Percentiles rank a stretch among this genome's conserved stretches.
Conservation (phyloP, 2,113 vertebrate genomes). For the Tupaia tana region DNA sequence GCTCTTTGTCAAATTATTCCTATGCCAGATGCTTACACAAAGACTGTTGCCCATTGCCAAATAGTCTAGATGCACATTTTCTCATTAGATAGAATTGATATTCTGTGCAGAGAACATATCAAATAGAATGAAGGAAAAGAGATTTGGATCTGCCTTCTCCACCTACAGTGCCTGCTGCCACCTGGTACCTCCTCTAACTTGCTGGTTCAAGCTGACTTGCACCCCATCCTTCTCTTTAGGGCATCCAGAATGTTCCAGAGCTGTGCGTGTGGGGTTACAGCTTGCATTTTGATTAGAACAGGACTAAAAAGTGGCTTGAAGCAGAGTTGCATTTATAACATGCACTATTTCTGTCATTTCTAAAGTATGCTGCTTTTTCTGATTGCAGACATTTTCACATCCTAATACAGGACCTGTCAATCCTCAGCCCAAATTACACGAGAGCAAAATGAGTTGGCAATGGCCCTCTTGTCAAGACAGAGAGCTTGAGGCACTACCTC, state of each 20-base stretch:
- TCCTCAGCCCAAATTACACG: conserved; percentile 40
- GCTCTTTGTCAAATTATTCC: conserved; percentile 73
- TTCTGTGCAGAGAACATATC: conserved; percentile 52
- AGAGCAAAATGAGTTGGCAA: background rate
- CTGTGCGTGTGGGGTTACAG: background rate
- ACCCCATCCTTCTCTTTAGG: background rate
- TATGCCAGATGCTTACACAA: conserved; percentile 73
- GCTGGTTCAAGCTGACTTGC: background rate
- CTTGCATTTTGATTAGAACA: conserved; percentile 55
- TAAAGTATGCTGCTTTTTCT: conserved; percentile 53
- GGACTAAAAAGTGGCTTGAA: background rate
- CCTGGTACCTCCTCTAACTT: background rate
- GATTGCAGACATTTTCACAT: conserved; percentile 60
- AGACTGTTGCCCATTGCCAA: conserved; percentile 70
- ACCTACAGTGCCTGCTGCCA: background rate
- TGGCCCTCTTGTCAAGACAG: conserved; percentile 41
- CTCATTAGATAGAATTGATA: conserved; percentile 57
- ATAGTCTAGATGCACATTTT: conserved; percentile 46
- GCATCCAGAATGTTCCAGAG: background rate
- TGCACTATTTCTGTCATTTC: conserved; percentile 34
- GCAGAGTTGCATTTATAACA: background rate
- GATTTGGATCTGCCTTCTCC: conserved; percentile 33
- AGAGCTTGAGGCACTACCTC: conserved; percentile 11
- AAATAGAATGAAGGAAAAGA: conserved; percentile 48
- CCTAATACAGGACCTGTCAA: conserved; percentile 61